Evolutionary conservation across 2,113 vertebrate species (phyloP), one percentile per base, ranked within the genome.

Genomic region (Calidris pygmaea): DNA sequence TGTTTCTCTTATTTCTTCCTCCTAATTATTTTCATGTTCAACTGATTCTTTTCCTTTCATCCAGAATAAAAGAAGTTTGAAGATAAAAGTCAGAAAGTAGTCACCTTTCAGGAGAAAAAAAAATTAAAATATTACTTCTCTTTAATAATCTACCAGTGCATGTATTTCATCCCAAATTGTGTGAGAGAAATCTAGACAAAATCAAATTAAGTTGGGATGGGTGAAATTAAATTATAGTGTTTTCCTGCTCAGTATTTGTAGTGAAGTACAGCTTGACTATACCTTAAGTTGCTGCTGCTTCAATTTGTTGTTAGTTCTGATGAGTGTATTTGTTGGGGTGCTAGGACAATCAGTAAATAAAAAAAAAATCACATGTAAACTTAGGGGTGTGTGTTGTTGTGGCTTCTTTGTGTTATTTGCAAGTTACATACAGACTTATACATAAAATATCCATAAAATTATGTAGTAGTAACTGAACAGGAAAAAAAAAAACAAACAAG

Each of bases 401-500:
- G 20, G 20, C 10, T 59, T 78, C 13, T 62, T 92, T 50, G 22
- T 41, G 5, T 66, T 43, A 53, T 27, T 70, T 73, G 8, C 7
- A 70, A 71, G 32, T 71, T 65, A 22, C 3, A 26, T 4, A 18
- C 3, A 7, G 10, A 2, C 9, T 55, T 37, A 9, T 0, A 21
- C 2, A 5, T 47, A 34, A 67, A 84, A 67, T 47, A 4, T 47
- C 39, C 4, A 9, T 63, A 24, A 62, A 78, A 77, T 43, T 58
- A 39, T 14, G 7, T 12, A 24, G 15, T 30, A 26, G 27, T 13
- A 78, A 22, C 2, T 48, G 26, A 68, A 26, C 3, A 50, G 52
- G 12, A 16, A 37, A 53, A 85, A 59, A n/a, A 58, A 0, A 58
- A 0, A 5, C 1, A 2, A 12, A 24, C 0, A 14, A 30, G 18